phyloP scores from a whole-genome alignment of 1,140 invertebrate genomes.

The Sinonovacula constricta region DNA sequence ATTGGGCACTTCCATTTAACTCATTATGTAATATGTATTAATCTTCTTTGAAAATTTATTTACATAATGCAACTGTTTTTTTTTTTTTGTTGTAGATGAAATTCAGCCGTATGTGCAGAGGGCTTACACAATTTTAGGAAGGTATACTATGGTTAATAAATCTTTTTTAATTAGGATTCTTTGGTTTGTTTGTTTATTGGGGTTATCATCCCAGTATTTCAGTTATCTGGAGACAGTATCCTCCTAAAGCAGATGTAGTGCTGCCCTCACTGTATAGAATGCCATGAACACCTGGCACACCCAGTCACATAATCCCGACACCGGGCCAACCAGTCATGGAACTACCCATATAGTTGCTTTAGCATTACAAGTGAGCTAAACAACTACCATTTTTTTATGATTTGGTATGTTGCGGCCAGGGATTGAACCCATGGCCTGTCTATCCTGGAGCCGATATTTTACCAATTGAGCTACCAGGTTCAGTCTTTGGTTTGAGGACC shows the following conservation, averaged over 20 bases:
- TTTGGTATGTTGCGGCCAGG: no score
- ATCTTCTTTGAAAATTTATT: not conserved
- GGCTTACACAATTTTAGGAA: constrained; percentile 68
- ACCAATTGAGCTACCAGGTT: no score
- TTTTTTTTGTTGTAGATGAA: constrained; percentile 57
- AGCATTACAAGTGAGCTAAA: no score
- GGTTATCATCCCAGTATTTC: not conserved
- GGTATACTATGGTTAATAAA: constrained; percentile 53
- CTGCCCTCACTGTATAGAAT: not conserved
- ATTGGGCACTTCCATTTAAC: not conserved
- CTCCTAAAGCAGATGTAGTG: not conserved
- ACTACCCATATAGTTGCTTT: no score
- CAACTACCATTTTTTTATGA: no score
- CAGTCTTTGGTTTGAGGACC: no score
- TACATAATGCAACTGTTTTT: not conserved
- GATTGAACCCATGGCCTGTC: no score
- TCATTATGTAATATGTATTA: not conserved
- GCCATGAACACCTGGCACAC: not conserved
- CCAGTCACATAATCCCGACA: not conserved
- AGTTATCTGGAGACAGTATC: not conserved
- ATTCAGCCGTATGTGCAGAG: constrained; percentile 69
- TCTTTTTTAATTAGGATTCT: not conserved
- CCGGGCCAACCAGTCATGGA: no score
- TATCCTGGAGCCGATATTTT: no score
- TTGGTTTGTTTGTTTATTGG: not conserved